A percentile compares a stretch with the other conserved stretches of the same genome.
These are phyloP conservation scores for Sinotaia quadrata DNA, from an alignment of 2,888 invertebrate genomes.

Conservation along the genomic window DNA sequence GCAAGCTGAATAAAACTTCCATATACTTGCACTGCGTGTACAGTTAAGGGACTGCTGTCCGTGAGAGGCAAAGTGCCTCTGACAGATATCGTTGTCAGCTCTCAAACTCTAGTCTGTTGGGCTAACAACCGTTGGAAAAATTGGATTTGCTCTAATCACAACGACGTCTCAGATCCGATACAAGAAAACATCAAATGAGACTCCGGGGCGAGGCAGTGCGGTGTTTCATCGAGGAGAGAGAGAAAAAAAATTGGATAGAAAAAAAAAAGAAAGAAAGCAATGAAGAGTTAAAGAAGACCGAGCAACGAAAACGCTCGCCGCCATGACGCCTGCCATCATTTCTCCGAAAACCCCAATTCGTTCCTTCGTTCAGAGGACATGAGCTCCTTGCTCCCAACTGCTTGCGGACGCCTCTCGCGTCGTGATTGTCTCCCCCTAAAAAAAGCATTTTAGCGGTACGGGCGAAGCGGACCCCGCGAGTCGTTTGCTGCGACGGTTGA, in stretches of 20 bases:
- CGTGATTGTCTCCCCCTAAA: slow-evolving; percentile 11
- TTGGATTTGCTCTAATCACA: not conserved
- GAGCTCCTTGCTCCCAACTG: not conserved
- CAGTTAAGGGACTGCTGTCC: too few relatives aligned
- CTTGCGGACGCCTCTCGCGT: not conserved
- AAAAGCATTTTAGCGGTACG: slow-evolving; percentile 2
- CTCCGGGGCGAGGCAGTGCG: too few relatives aligned
- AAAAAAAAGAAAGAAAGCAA: not conserved
- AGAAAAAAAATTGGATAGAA: not conserved
- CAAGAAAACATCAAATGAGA: too few relatives aligned
- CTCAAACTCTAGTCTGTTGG: not conserved
- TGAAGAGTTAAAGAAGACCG: too few relatives aligned
- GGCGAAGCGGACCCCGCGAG: not conserved
- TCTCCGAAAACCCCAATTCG: too few relatives aligned
- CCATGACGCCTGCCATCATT: too few relatives aligned
- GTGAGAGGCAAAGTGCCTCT: too few relatives aligned
- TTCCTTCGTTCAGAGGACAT: not conserved
- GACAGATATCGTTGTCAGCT: not conserved
- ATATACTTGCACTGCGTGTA: too few relatives aligned
- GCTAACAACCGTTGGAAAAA: not conserved
- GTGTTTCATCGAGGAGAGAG: too few relatives aligned
- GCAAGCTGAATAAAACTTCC: too few relatives aligned
- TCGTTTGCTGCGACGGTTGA: slow-evolving; percentile 16
- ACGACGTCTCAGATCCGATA: too few relatives aligned
- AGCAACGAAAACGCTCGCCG: too few relatives aligned